Conservation (phyloP, 2,797 vertebrate species). For the Pristis pectinata region DNA sequence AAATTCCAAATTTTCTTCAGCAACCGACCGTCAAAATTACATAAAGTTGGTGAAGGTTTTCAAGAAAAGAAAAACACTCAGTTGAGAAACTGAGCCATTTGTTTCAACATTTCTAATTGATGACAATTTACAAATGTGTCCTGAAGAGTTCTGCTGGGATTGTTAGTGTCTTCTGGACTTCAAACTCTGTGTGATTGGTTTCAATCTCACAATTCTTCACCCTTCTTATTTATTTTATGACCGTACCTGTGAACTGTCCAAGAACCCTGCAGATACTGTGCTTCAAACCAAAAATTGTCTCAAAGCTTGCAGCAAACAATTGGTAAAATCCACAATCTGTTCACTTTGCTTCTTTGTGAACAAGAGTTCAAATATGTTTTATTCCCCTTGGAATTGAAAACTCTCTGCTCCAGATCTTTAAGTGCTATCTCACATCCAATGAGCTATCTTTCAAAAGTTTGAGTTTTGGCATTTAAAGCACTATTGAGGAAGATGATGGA, state of each 20-base stretch:
- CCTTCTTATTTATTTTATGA: neutral
- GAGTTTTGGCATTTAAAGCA: neutral
- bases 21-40: neutral
- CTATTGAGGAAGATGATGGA: neutral
- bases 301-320: neutral
- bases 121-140: neutral
- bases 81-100: neutral
- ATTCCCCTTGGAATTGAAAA: neutral
- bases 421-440: neutral
- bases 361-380: neutral
- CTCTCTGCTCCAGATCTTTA: neutral
- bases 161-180: neutral
- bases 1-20: neutral
- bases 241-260: neutral
- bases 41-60: neutral
- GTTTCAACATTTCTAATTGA: neutral
- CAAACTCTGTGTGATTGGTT: neutral
- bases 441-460: neutral
- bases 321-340: neutral
- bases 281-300: neutral
- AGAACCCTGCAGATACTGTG: neutral
- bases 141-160: neutral
- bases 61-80: neutral
- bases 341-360: neutral
- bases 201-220: neutral